phyloP scores from a whole-genome alignment of 2,797 vertebrate species.

The Falco columbarius region DNA sequence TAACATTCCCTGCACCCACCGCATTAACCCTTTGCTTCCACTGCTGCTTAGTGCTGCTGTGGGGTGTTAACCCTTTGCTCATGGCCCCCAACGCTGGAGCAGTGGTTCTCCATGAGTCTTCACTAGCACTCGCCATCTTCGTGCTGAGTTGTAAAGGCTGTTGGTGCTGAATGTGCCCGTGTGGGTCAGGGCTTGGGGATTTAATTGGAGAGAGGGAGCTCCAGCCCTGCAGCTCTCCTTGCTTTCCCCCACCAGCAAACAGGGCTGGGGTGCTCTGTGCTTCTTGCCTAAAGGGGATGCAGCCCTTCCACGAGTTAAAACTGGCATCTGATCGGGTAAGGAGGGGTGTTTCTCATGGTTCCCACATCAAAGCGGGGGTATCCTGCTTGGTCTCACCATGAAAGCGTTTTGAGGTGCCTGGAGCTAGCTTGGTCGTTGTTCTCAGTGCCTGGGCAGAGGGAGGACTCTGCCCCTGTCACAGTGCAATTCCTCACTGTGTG shows the following conservation, averaged over 20 bases:
- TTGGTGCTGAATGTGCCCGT: neutral
- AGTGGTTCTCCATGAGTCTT: neutral
- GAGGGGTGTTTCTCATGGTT: accelerated
- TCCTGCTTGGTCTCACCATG: accelerated
- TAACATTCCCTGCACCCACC: neutral
- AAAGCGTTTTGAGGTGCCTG: neutral
- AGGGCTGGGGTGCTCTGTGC: accelerated
- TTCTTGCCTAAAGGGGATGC: neutral
- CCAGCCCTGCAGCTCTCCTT: neutral
- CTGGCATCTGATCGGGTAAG: neutral
- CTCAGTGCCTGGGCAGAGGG: neutral
- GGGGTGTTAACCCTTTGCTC: neutral
- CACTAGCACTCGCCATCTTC: accelerated
- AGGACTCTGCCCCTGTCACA: neutral
- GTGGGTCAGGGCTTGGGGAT: neutral
- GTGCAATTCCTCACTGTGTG: accelerated
- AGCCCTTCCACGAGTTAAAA: neutral
- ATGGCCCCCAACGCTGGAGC: accelerated
- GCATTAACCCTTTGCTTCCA: neutral
- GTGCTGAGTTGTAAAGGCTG: neutral
- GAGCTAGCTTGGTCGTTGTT: neutral
- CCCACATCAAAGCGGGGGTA: neutral
- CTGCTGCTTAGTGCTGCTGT: neutral
- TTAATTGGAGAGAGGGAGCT: neutral
- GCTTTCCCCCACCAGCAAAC: neutral